Evolutionary conservation across 2,113 vertebrate species (phyloP).

Genomic region (Microtus montanus): DNA sequence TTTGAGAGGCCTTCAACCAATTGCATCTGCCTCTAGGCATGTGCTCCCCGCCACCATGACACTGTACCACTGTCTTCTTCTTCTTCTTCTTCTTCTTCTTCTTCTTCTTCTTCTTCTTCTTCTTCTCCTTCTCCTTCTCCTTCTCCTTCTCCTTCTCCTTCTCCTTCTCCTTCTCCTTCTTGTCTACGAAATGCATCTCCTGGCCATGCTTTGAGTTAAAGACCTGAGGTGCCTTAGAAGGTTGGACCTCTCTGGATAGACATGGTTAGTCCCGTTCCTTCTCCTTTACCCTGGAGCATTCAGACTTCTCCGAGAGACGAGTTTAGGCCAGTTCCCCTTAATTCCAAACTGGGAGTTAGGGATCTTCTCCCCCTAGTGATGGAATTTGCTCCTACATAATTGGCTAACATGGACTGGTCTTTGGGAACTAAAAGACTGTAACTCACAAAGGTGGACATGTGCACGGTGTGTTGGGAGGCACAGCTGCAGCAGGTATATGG

Average conservation of each 20-base stretch:
- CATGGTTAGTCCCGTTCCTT: not conserved
- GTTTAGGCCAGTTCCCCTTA: not conserved
- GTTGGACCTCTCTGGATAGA: not conserved
- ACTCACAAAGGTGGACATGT: not conserved
- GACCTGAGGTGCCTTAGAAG: not conserved
- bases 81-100: accelerated
- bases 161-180: no score
- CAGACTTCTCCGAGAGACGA: not conserved
- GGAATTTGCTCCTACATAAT: not conserved
- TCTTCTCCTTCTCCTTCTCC: no score
- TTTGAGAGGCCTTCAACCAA: not conserved
- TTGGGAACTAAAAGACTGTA: not conserved
- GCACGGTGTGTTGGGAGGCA: not conserved
- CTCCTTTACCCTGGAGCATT: not conserved
- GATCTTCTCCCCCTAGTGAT: not conserved
- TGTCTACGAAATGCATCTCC: not conserved
- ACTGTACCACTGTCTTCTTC: no score
- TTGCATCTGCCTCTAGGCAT: not conserved
- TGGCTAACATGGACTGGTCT: not conserved
- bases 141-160: accelerated
- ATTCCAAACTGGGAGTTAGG: not conserved
- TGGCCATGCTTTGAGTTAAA: not conserved
- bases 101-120: no score
- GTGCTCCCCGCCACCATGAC: not conserved
- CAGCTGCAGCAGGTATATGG: not conserved